Evolutionary conservation across 2,797 vertebrate species (phyloP), one percentile per base, ranked within the genome.

Genomic region (Podarcis lilfordi): DNA sequence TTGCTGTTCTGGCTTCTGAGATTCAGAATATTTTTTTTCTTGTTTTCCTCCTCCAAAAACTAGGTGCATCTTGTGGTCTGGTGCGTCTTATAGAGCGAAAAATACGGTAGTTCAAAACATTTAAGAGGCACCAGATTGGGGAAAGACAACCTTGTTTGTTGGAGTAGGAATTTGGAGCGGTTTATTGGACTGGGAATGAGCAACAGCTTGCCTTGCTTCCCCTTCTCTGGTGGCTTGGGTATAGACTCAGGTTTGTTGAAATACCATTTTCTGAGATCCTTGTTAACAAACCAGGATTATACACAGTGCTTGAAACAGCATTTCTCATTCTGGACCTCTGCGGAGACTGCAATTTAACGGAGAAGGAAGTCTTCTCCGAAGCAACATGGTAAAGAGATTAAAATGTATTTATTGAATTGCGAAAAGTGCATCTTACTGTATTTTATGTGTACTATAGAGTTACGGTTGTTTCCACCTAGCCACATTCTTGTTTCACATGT

Each of bases 361-460:
- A 75, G 32, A 19, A 40, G 3, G 25, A 64, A n/a, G 10, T 64
- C 29, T 81, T 9, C 35, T 17, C 25, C 88, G 43, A 91, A 94
- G 55, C 29, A 50, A 88, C 50, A 55, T 55, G 50, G 50, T 55
- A 94, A 89, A 21, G 93, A 89, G 84, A 19, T 94, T 94, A 94
- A 95, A 96, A 92, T 94, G 84, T 97, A 97, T 97, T 97, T 97
- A 97, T 97, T 97, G 95, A 95, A 92, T 88, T 96, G 95, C 95
- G 94, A 80, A 96, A 96, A 95, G 96, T 97, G 96, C 96, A 96
- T 97, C 96, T 97, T 97, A 97, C 97, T 97, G 97, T 97, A 97
- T 97, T 96, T 97, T 86, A 90, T 97, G 90, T 96, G 94, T 95
- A 86, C 92, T 92, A 64, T 91, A 95, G 93, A 94, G 92, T 93